Percentiles rank a stretch among this genome's conserved stretches.
Evolutionary conservation across 2,113 vertebrate species (phyloP).

Genomic region (Seriola quinqueradiata): DNA sequence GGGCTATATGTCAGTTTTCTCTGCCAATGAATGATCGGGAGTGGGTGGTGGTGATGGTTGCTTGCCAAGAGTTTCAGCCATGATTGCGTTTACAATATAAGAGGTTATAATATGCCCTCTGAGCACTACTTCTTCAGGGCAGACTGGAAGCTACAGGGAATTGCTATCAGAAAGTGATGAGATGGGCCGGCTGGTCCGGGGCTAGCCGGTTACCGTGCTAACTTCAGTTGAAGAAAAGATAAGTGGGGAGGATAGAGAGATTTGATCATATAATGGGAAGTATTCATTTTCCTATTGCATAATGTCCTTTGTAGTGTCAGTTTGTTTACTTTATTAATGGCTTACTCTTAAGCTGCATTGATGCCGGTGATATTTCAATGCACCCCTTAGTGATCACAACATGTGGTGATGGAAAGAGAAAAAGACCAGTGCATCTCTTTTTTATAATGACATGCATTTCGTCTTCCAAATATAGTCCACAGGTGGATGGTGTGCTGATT

Average conservation of each 20-base stretch:
- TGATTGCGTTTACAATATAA: too few relatives aligned
- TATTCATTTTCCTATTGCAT: constrained; percentile 47
- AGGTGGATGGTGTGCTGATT: constrained; percentile 13
- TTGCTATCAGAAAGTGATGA: too few relatives aligned
- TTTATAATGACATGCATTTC: neutral
- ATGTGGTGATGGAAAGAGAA: neutral
- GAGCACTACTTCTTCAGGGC: too few relatives aligned
- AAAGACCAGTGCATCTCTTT: neutral
- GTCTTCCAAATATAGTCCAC: neutral
- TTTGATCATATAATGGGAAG: constrained; percentile 37
- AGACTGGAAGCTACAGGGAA: too few relatives aligned
- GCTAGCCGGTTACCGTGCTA: too few relatives aligned
- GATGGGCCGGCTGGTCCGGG: too few relatives aligned
- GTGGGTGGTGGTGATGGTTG: too few relatives aligned
- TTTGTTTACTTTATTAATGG: constrained; percentile 50
- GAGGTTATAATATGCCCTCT: too few relatives aligned
- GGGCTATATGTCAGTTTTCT: too few relatives aligned
- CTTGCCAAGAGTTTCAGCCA: too few relatives aligned
- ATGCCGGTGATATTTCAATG: constrained; percentile 39
- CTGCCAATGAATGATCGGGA: too few relatives aligned
- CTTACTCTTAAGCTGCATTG: constrained; percentile 39
- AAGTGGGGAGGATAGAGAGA: constrained; percentile 23
- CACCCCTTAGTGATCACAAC: constrained; percentile 1
- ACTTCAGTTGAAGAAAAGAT: neutral
- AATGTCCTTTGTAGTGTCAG: constrained; percentile 36